These are phyloP conservation scores for Listronotus bonariensis DNA, from an alignment of 1,140 invertebrate genomes.

Conservation along the genomic window DNA sequence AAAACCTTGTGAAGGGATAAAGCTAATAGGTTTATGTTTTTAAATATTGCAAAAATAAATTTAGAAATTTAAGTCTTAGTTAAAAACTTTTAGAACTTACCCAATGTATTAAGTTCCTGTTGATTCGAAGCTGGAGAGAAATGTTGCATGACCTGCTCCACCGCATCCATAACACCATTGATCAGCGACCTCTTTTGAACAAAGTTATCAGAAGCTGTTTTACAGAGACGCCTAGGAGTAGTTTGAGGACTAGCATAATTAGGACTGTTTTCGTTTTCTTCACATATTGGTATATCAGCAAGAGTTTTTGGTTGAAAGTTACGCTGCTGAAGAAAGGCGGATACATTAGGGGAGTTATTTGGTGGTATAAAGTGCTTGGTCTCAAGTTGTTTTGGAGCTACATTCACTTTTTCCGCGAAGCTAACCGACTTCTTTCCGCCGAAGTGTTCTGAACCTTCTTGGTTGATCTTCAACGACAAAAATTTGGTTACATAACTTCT, in stretches of 20 bases:
- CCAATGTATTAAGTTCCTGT: constrained; percentile 60
- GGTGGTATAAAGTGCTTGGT: constrained; percentile 62
- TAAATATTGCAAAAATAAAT: too few relatives aligned
- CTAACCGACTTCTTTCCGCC: constrained; percentile 70
- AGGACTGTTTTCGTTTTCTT: constrained; percentile 64
- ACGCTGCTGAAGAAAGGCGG: constrained; percentile 59
- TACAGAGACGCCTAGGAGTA: constrained; percentile 45
- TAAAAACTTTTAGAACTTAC: too few relatives aligned
- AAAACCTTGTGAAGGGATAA: too few relatives aligned
- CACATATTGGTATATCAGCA: constrained; percentile 64
- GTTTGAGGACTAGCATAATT: constrained; percentile 61
- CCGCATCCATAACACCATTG: constrained; percentile 67
- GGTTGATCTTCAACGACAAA: constrained; percentile 63
- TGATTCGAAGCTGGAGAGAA: constrained; percentile 62
- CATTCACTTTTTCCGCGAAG: constrained; percentile 63
- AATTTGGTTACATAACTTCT: constrained; percentile 72
- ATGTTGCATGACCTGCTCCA: constrained; percentile 67
- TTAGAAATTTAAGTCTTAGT: too few relatives aligned
- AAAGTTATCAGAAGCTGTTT: constrained; percentile 55
- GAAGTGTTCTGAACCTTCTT: constrained; percentile 60
- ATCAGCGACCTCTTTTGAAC: constrained; percentile 59
- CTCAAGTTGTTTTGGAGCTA: constrained; percentile 41
- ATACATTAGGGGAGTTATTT: constrained; percentile 74
- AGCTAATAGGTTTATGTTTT: too few relatives aligned
- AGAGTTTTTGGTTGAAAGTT: constrained; percentile 61